Evolutionary conservation across 2,888 invertebrate genomes (phyloP).

Genomic region (Drosophila fungiperda): DNA sequence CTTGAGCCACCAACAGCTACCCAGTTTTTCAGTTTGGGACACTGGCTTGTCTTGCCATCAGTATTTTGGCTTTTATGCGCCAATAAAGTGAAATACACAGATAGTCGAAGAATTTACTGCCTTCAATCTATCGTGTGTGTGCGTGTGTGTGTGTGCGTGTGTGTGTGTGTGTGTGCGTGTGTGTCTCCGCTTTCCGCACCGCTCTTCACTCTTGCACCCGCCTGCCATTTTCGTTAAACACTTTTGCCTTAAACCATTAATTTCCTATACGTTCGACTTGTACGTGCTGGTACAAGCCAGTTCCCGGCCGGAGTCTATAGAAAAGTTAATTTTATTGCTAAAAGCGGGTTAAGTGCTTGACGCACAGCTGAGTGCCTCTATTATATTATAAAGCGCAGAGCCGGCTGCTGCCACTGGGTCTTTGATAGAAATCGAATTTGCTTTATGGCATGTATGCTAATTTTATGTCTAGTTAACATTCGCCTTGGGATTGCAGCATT

Average conservation of each 20-base stretch:
- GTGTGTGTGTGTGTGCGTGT: background rate
- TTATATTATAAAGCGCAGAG: conserved; percentile 42
- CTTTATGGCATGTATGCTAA: conserved; percentile 82
- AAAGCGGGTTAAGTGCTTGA: conserved; percentile 82
- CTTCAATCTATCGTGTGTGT: conserved; percentile 56
- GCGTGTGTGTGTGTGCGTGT: conserved; percentile 4
- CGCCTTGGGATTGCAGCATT: conserved; percentile 23
- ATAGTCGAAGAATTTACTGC: conserved; percentile 75
- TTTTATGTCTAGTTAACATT: conserved; percentile 69
- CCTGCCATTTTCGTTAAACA: conserved; percentile 78
- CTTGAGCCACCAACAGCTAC: conserved; percentile 36
- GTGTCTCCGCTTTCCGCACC: conserved; percentile 38
- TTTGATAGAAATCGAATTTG: conserved; percentile 83
- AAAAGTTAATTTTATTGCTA: conserved; percentile 83
- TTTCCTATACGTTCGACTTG: conserved; percentile 76
- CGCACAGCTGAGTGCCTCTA: conserved; percentile 69
- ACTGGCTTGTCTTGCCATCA: conserved; percentile 37
- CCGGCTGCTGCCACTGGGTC: conserved; percentile 16
- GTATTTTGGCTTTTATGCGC: conserved; percentile 72
- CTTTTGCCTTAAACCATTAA: conserved; percentile 84
- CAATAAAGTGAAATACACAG: conserved; percentile 77
- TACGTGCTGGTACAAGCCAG: conserved; percentile 57
- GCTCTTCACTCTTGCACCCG: conserved; percentile 23
- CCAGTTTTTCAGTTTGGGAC: conserved; percentile 41
- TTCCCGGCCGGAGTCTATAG: conserved; percentile 42